Evolutionary conservation across 2,113 vertebrate genomes (phyloP).

Genomic region (Podiceps cristatus): DNA sequence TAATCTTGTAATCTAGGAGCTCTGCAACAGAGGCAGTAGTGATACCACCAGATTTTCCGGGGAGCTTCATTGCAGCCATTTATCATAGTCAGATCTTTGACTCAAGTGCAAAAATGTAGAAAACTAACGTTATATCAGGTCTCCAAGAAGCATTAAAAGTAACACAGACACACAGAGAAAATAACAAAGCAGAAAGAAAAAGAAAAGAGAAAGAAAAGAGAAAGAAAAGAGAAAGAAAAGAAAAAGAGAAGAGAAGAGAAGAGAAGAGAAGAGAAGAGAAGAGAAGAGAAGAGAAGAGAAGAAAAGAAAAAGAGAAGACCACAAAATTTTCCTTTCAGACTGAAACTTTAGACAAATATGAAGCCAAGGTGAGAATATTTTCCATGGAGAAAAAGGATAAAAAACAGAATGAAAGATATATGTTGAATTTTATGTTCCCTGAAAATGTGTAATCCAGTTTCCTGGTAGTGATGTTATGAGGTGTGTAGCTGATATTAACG

Average conservation of each 20-base stretch:
- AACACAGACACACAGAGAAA: not conserved
- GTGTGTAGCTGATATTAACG: not conserved
- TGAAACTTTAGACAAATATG: not conserved
- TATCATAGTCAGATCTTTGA: not conserved
- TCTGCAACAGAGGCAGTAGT: not conserved
- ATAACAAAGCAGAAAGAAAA: no score
- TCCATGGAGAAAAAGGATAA: not conserved
- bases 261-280: no score
- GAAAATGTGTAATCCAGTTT: not conserved
- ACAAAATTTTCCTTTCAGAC: not conserved
- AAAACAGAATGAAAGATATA: not conserved
- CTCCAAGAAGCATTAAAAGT: not conserved
- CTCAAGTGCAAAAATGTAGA: not conserved
- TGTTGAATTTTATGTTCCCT: not conserved
- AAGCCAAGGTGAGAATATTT: conserved; percentile 17
- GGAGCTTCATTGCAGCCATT: not conserved
- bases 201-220: no score
- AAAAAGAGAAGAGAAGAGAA: no score
- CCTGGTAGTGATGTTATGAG: not conserved
- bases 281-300: no score
- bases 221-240: no score
- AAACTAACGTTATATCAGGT: not conserved
- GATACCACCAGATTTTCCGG: not conserved
- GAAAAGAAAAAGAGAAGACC: no score
- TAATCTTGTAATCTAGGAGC: not conserved